phyloP scores from a whole-genome alignment of 2,797 vertebrate genomes.

The Lerista edwardsae region DNA sequence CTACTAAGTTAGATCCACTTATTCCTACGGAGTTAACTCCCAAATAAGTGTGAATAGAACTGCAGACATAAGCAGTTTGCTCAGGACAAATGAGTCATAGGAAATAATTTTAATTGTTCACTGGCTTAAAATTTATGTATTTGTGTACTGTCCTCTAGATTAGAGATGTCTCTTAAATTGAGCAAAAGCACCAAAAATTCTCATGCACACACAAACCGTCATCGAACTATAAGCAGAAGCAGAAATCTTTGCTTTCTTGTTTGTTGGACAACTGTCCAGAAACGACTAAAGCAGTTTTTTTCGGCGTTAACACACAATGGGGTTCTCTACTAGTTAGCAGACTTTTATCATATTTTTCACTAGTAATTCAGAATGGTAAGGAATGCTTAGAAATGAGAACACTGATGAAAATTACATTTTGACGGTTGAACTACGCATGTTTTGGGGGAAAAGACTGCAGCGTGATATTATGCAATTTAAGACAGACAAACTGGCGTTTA shows the following conservation, averaged over 20 bases:
- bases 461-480: not conserved
- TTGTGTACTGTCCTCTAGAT: not conserved
- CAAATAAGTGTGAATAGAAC: too few species aligned
- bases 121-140: not conserved
- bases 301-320: not conserved
- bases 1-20: too few species aligned
- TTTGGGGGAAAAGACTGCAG: not conserved
- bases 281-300: not conserved
- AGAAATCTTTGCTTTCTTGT: not conserved
- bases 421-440: not conserved
- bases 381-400: rapidly evolving
- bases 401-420: not conserved
- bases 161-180: not conserved
- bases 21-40: too few species aligned
- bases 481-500: not conserved
- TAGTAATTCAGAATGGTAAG: not conserved
- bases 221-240: not conserved
- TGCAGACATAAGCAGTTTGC: not conserved
- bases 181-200: not conserved
- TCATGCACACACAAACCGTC: not conserved
- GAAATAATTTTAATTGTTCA: not conserved
- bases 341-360: not conserved
- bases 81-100: not conserved
- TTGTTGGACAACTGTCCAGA: not conserved
- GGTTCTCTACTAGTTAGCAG: not conserved